These are phyloP conservation scores for Drosophila pseudoobscura DNA, from an alignment of 1,140 invertebrate genomes.

Conservation along the genomic window DNA sequence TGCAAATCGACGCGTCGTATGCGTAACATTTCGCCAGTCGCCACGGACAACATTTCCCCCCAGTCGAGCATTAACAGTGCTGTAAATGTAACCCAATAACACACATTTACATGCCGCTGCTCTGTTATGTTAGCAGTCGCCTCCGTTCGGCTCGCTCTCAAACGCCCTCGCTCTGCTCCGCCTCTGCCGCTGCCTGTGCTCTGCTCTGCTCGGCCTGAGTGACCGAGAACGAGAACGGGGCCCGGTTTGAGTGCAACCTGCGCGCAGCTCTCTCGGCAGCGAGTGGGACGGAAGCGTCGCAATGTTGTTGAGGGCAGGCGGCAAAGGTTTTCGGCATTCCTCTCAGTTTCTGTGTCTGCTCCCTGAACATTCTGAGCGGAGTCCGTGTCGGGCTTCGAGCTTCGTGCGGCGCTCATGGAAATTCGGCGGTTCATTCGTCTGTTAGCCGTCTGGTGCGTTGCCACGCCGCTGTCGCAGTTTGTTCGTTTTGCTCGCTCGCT, in stretches of 20 bases:
- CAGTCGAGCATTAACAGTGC: constrained; percentile 15
- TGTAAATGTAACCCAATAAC: constrained; percentile 62
- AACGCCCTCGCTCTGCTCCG: background rate
- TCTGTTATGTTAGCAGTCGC: constrained; percentile 50
- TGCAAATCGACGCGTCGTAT: constrained; percentile 23
- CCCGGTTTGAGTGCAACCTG: constrained; percentile 70
- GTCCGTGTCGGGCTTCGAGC: constrained; percentile 40
- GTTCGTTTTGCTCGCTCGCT: constrained; percentile 7
- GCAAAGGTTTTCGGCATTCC: constrained; percentile 15
- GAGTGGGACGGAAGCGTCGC: constrained; percentile 17
- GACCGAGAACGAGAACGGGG: constrained; percentile 16
- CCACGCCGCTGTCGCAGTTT: constrained; percentile 56
- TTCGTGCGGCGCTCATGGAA: constrained; percentile 73
- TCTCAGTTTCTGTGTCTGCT: constrained; percentile 10
- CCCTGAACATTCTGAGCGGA: constrained; percentile 24
- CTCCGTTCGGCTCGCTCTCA: constrained; percentile 3
- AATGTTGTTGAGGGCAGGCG: background rate
- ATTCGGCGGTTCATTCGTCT: constrained; percentile 78
- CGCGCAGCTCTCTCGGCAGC: constrained; percentile 49
- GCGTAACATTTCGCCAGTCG: constrained; percentile 18
- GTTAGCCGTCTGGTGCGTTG: constrained; percentile 68
- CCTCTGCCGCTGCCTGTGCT: background rate
- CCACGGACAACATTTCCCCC: background rate
- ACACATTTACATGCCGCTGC: constrained; percentile 51
- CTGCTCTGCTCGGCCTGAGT: background rate